These are phyloP conservation scores for Anguilla pacifica DNA, from an alignment of 2,797 vertebrate genomes.

Conservation along the genomic window DNA sequence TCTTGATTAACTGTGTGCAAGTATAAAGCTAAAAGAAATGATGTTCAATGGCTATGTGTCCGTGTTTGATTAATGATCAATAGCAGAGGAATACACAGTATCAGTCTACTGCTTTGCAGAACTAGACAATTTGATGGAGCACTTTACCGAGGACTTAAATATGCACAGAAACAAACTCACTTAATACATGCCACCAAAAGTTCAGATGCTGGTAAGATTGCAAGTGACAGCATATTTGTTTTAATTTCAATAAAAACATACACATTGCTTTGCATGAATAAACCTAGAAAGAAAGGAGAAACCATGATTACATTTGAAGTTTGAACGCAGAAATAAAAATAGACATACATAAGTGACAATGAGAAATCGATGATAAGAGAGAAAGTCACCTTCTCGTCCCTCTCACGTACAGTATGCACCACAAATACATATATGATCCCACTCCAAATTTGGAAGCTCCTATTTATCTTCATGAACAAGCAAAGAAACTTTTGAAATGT, in stretches of 20 bases:
- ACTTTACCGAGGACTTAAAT: not conserved
- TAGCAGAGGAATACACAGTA: not conserved
- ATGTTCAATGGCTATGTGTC: not conserved
- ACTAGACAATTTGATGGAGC: not conserved
- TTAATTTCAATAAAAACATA: constrained; percentile 23
- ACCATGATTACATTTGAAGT: not conserved
- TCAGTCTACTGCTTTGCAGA: not conserved
- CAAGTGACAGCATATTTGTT: constrained; percentile 17
- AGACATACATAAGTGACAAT: not conserved
- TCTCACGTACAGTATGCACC: not conserved
- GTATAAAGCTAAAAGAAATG: constrained; percentile 1
- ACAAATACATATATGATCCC: not conserved
- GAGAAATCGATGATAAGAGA: not conserved
- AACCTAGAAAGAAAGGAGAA: not conserved
- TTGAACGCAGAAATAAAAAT: not conserved
- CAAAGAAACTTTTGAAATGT: not conserved
- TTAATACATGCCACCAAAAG: not conserved
- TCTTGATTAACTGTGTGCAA: not conserved
- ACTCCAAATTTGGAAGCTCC: not conserved
- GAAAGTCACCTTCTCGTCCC: too few relatives aligned
- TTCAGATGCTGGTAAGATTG: constrained; percentile 16
- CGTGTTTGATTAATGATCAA: constrained; percentile 31
- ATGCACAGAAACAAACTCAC: not conserved
- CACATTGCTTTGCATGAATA: constrained; percentile 14
- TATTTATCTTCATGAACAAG: not conserved